phyloP scores from a whole-genome alignment of 2,888 invertebrate genomes.

The Parasteatoda lunata region DNA sequence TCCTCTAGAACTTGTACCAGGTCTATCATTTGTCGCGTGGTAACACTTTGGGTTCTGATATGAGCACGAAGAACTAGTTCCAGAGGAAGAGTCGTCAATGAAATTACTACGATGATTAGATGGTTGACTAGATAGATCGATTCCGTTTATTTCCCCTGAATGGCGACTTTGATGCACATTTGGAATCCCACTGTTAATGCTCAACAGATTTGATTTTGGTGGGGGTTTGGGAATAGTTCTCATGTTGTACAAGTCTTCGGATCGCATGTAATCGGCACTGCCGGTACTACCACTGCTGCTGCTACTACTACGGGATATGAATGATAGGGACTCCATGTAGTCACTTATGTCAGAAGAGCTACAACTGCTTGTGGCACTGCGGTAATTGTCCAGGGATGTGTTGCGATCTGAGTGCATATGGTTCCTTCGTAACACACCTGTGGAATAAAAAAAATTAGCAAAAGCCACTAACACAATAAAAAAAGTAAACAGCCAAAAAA shows the following conservation, averaged over 20 bases:
- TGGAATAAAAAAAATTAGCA: neutral
- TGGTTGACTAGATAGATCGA: neutral
- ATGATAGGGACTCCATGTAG: conserved; percentile 87
- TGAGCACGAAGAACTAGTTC: conserved; percentile 42
- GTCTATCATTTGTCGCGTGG: conserved; percentile 13
- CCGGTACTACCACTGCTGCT: conserved; percentile 74
- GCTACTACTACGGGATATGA: conserved; percentile 82
- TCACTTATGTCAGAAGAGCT: conserved; percentile 92
- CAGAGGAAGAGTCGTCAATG: conserved; percentile 13
- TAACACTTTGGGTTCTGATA: conserved; percentile 24
- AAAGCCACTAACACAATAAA: too few relatives aligned
- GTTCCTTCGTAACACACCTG: conserved; percentile 51
- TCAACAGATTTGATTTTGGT: conserved; percentile 5
- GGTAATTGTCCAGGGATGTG: conserved; percentile 17
- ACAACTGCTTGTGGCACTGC: conserved; percentile 80
- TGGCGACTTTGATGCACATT: conserved; percentile 38
- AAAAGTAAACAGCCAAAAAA: too few relatives aligned
- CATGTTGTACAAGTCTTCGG: conserved; percentile 53
- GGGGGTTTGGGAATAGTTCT: conserved; percentile 27
- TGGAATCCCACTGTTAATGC: conserved; percentile 18
- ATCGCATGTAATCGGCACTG: conserved; percentile 57
- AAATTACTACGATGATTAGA: conserved; percentile 29
- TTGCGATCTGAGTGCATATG: conserved; percentile 22
- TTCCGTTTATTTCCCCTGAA: conserved; percentile 11
- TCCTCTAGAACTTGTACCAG: conserved; percentile 21